Conservation (phyloP, 2,888 invertebrate genomes). For the Kuschelorhynchus macadamiae region DNA sequence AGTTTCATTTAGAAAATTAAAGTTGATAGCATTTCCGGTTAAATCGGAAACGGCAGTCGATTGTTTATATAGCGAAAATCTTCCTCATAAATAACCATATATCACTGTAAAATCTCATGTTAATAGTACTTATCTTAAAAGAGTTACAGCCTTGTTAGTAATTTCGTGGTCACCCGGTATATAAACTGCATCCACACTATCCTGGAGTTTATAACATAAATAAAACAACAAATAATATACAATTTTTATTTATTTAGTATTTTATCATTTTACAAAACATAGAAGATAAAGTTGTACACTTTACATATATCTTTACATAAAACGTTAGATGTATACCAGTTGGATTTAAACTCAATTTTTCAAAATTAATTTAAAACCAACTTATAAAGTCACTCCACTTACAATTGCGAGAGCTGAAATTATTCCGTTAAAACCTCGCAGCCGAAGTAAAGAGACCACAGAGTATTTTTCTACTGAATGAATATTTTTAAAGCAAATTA, state of each 20-base stretch:
- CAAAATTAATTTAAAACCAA: conserved; percentile 33
- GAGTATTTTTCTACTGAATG: conserved; percentile 24
- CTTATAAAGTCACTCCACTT: conserved; percentile 16
- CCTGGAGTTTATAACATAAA: too few relatives aligned
- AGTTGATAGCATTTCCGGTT: too few relatives aligned
- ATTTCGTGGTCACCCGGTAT: too few relatives aligned
- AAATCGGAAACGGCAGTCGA: too few relatives aligned
- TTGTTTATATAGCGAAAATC: too few relatives aligned
- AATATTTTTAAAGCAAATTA: conserved; percentile 52
- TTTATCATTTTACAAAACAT: conserved; percentile 48
- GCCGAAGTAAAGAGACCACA: conserved; percentile 1
- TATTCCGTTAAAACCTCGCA: not conserved
- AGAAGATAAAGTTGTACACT: conserved; percentile 47
- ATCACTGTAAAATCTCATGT: too few relatives aligned
- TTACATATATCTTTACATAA: conserved; percentile 46
- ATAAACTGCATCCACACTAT: too few relatives aligned
- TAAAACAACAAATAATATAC: conserved; percentile 31
- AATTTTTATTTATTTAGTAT: conserved; percentile 41
- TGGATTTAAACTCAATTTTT: conserved; percentile 38
- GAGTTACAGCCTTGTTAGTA: too few relatives aligned
- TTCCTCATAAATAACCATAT: too few relatives aligned
- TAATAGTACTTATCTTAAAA: too few relatives aligned
- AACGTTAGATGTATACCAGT: conserved; percentile 43
- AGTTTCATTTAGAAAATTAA: too few relatives aligned
- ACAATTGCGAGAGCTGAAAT: conserved; percentile 7